Evolutionary conservation across 2,113 vertebrate species (phyloP).

Genomic region (Thalassarche chlororhynchos): DNA sequence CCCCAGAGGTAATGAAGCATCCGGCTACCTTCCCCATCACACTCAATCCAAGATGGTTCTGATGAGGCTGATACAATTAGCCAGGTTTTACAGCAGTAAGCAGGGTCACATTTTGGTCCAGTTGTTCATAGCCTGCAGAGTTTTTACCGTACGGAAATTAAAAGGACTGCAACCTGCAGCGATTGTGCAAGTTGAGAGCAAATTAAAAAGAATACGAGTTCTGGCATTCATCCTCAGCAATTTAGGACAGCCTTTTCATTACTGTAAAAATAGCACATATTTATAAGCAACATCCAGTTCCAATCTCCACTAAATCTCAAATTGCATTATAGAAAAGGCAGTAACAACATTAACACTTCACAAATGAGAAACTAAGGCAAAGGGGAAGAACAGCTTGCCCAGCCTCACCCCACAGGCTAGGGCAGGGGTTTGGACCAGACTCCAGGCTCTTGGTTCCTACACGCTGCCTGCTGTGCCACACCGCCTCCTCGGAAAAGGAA

Average conservation of each 20-base stretch:
- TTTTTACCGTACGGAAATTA: neutral
- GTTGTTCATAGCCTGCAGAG: neutral
- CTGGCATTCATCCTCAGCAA: neutral
- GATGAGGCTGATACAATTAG: neutral
- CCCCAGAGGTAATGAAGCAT: neutral
- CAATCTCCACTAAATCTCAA: neutral
- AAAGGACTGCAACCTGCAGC: neutral
- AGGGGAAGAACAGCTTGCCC: neutral
- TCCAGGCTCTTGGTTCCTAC: neutral
- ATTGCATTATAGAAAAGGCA: neutral
- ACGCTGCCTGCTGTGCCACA: neutral
- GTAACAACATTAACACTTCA: neutral
- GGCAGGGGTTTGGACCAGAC: neutral
- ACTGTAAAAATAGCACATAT: neutral
- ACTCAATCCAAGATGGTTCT: neutral
- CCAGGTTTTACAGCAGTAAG: neutral
- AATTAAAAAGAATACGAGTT: neutral
- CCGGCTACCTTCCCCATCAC: neutral
- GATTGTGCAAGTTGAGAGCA: neutral
- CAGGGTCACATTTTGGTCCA: neutral
- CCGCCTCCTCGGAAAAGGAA: neutral
- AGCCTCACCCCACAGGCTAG: neutral
- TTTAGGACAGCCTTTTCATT: neutral
- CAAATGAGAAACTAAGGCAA: neutral
- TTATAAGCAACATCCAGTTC: conserved; percentile 6